These are phyloP conservation scores for Tychaedon coryphoeus DNA, from an alignment of 2,113 vertebrate species.

Conservation along the genomic window DNA sequence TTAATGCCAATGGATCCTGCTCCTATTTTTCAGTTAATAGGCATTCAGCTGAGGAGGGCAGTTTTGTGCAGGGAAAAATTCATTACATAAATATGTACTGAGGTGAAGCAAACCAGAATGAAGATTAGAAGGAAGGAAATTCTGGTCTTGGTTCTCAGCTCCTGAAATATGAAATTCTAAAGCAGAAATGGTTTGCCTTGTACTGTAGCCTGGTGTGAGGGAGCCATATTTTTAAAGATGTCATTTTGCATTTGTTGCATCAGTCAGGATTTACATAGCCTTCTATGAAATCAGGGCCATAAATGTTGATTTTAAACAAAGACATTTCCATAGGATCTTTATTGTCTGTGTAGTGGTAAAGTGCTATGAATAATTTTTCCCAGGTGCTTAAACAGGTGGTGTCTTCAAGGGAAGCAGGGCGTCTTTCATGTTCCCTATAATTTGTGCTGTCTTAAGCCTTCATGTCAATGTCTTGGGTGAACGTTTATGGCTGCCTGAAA, in stretches of 20 bases:
- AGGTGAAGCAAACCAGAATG: background rate
- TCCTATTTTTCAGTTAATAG: background rate
- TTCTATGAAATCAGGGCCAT: background rate
- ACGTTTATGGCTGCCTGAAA: slow-evolving; percentile 28
- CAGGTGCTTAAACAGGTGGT: slow-evolving; percentile 49
- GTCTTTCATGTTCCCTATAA: slow-evolving; percentile 57
- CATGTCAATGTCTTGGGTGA: slow-evolving; percentile 55
- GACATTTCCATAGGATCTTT: slow-evolving; percentile 34
- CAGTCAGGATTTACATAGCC: background rate
- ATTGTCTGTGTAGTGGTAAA: slow-evolving; percentile 31
- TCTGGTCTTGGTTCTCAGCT: background rate
- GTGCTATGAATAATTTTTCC: slow-evolving; percentile 53
- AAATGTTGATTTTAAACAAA: slow-evolving; percentile 57
- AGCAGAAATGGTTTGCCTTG: background rate
- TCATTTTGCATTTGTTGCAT: background rate
- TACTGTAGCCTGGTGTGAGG: background rate
- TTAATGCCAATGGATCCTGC: background rate
- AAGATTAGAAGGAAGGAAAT: background rate
- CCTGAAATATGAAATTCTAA: background rate
- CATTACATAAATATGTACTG: background rate
- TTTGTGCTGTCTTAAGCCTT: slow-evolving; percentile 65
- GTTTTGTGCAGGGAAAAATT: background rate
- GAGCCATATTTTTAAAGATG: background rate
- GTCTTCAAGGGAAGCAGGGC: slow-evolving; percentile 32
- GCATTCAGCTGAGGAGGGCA: background rate